These are phyloP conservation scores for Episyrphus balteatus DNA, from an alignment of 1,140 invertebrate genomes.

Conservation along the genomic window DNA sequence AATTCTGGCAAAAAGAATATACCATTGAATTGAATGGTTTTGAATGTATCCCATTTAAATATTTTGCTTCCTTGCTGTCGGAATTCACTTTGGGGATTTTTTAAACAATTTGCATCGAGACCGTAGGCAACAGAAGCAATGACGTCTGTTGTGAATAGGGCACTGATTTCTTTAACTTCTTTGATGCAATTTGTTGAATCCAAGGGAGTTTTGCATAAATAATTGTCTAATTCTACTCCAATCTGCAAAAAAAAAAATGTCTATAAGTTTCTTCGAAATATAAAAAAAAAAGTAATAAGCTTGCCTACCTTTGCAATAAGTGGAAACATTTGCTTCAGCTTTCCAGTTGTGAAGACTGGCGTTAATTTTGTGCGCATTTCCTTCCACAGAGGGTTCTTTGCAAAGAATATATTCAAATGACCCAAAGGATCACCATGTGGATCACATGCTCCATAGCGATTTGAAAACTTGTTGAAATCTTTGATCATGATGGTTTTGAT, in stretches of 20 bases:
- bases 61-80: constrained; percentile 35
- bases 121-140: constrained; percentile 49
- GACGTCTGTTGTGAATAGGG: constrained; percentile 45
- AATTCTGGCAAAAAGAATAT: constrained; percentile 36
- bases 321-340: constrained; percentile 45
- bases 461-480: constrained; percentile 35
- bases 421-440: constrained; percentile 18
- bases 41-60: constrained; percentile 39
- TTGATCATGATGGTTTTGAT: constrained; percentile 42
- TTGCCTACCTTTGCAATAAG: constrained; percentile 32
- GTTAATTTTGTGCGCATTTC: constrained; percentile 40
- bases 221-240: constrained; percentile 18
- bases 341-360: constrained; percentile 42
- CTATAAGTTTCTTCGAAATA: constrained; percentile 1
- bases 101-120: constrained; percentile 43
- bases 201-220: constrained; percentile 3
- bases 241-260: constrained; percentile 17
- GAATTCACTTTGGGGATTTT: constrained; percentile 38
- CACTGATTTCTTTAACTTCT: constrained; percentile 37
- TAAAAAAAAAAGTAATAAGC: neutral
- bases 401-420: constrained; percentile 23
- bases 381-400: constrained; percentile 37
- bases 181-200: constrained; percentile 6
- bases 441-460: constrained; percentile 18
- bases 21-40: constrained; percentile 38